phyloP scores from a whole-genome alignment of 2,113 vertebrate genomes.

The Brienomyrus longianalis region DNA sequence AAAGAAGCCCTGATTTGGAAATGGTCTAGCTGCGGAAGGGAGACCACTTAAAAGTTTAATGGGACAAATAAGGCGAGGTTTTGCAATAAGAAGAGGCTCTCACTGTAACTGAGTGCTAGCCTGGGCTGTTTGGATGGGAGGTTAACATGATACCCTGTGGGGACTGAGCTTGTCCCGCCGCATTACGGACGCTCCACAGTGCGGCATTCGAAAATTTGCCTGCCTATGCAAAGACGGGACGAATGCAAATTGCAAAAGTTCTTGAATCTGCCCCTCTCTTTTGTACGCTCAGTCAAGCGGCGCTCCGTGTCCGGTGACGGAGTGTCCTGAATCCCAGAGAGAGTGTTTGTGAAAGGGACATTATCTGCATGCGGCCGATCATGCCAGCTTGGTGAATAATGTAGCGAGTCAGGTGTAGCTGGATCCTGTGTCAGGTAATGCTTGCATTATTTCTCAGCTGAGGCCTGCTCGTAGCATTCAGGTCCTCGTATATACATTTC shows the following conservation, averaged over 20 bases:
- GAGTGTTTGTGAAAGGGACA: slow-evolving; percentile 4
- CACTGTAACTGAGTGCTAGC: background rate
- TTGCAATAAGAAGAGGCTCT: background rate
- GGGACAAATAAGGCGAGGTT: background rate
- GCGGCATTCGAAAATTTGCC: slow-evolving; percentile 16
- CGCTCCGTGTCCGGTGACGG: slow-evolving; percentile 9
- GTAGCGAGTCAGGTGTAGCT: background rate
- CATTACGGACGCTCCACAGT: slow-evolving; percentile 34
- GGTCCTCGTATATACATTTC: background rate
- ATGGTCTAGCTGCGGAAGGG: slow-evolving; percentile 4
- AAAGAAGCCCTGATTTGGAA: background rate
- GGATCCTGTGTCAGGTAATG: background rate
- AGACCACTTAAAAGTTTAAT: background rate
- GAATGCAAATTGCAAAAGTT: slow-evolving; percentile 14
- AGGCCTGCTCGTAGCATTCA: background rate
- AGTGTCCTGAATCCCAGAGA: background rate
- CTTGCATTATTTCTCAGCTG: background rate
- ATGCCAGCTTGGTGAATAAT: background rate
- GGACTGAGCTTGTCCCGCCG: slow-evolving; percentile 20
- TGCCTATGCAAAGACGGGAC: slow-evolving; percentile 14
- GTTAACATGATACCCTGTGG: slow-evolving; percentile 35
- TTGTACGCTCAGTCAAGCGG: background rate
- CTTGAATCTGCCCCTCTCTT: background rate
- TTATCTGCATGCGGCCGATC: background rate
- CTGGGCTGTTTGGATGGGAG: slow-evolving; percentile 19